Percentiles rank a stretch among this genome's conserved stretches.
These are phyloP conservation scores for Rhingia rostrata DNA, from an alignment of 2,888 invertebrate species.

Conservation along the genomic window DNA sequence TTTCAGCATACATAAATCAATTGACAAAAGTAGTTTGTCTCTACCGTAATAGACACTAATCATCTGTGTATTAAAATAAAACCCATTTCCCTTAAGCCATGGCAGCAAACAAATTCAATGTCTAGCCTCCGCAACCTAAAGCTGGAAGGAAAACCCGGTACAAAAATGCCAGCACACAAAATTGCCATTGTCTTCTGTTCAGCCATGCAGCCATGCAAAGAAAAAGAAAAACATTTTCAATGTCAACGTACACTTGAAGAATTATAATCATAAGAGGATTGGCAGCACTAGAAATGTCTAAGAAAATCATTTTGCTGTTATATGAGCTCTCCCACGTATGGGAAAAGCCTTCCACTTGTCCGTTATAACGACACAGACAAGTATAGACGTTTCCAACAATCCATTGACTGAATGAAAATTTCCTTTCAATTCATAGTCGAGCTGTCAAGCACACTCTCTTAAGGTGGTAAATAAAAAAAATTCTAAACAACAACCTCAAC, in stretches of 20 bases:
- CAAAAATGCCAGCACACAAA: constrained; percentile 27
- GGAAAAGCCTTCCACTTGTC: constrained; percentile 64
- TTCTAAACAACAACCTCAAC: constrained; percentile 28
- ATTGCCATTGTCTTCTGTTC: constrained; percentile 31
- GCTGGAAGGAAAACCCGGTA: constrained; percentile 13
- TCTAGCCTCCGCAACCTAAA: background rate
- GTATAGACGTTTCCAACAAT: constrained; percentile 30
- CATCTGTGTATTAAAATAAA: constrained; percentile 7
- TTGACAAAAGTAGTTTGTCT: background rate
- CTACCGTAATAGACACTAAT: background rate
- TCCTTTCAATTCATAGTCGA: constrained; percentile 68
- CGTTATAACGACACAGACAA: constrained; percentile 52
- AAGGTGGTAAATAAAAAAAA: constrained; percentile 23
- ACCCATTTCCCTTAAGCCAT: background rate
- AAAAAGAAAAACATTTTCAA: constrained; percentile 47
- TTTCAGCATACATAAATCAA: background rate
- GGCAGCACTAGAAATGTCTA: constrained; percentile 29
- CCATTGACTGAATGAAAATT: constrained; percentile 66
- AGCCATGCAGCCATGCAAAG: constrained; percentile 26
- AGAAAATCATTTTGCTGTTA: constrained; percentile 55
- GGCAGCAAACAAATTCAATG: background rate
- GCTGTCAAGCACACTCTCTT: background rate
- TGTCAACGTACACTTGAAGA: constrained; percentile 71
- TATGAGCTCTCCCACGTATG: constrained; percentile 53
- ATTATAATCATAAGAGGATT: constrained; percentile 73